Evolutionary conservation across 2,888 invertebrate species (phyloP), one percentile per base, ranked within the genome.

Genomic region (Disparrhopalites patrizii): DNA sequence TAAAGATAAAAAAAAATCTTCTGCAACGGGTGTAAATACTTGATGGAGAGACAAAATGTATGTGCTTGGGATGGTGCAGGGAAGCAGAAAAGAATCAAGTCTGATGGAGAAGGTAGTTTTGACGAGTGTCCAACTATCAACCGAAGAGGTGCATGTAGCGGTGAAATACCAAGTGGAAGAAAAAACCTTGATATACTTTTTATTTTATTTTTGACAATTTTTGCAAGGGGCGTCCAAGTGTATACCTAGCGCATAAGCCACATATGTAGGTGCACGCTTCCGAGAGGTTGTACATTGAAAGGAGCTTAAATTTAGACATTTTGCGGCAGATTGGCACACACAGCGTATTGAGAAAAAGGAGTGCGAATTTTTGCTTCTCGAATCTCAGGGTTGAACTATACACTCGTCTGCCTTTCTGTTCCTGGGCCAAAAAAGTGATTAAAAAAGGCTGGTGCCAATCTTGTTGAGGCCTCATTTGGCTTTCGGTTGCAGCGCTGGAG

Each of bases 341-440:
- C 56, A 43, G 38, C 58, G 57, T 38, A 31, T 51, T 55, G 54
- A 54, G 67, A 52, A 65, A 20, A 58, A 63, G 61, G 68, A 61
- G 66, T 70, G 70, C 68, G 68, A 70, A 66, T 70, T 69, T 69
- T 69, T 67, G 62, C 33, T 54, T 28, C 61, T 15, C 47, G 33
- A 33, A 57, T 67, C 63, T 67, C 67, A 67, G 67, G 67, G 67
- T 65, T 68, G 65, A 43, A 62, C 65, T 65, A 52, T 31, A n/a
- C n/a, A 57, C 60, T 38, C 63, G 56, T 47, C 63, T 58, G 47
- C 55, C 38, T 63, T 70, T 69, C 70, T 73, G 74, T 75, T 70
- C 72, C 74, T 75, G 73, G 73, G 73, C 74, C 73, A 73, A 72
- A 68, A 75, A 75, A 71, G 73, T 72, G 73, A 73, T 75, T 75